These are phyloP conservation scores for Eudemis profundana DNA, from an alignment of 2,888 invertebrate species.

Conservation along the genomic window DNA sequence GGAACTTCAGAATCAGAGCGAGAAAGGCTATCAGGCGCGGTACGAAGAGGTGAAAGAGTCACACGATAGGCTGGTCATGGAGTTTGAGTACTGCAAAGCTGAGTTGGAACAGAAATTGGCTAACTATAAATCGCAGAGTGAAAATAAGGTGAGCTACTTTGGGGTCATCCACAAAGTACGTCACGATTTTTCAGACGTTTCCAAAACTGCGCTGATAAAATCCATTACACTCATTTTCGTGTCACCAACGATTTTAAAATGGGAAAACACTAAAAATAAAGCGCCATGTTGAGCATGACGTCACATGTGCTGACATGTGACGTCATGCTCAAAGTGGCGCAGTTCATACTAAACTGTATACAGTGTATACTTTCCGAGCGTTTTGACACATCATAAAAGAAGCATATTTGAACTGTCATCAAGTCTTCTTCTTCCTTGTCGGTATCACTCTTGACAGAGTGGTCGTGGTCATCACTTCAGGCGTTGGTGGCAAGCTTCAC, in stretches of 20 bases:
- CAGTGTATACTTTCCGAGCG: too few relatives aligned
- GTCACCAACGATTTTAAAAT: background rate
- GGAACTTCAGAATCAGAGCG: constrained; percentile 79
- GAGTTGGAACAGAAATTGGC: constrained; percentile 84
- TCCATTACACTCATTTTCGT: background rate
- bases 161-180: background rate
- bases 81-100: constrained; percentile 76
- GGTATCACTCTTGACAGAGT: too few relatives aligned
- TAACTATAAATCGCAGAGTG: constrained; percentile 84
- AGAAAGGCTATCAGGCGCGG: constrained; percentile 77
- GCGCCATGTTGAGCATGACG: too few relatives aligned
- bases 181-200: background rate
- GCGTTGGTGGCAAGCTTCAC: too few relatives aligned
- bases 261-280: too few relatives aligned
- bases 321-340: too few relatives aligned
- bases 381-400: too few relatives aligned
- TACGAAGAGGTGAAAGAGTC: constrained; percentile 83
- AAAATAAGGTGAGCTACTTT: constrained; percentile 81
- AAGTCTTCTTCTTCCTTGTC: too few relatives aligned
- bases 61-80: constrained; percentile 73
- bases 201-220: background rate
- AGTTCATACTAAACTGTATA: too few relatives aligned
- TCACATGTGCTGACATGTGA: too few relatives aligned
- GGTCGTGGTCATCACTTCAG: too few relatives aligned
- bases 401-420: too few relatives aligned